phyloP scores from a whole-genome alignment of 2,888 invertebrate genomes.

The Ferrisia virgata region DNA sequence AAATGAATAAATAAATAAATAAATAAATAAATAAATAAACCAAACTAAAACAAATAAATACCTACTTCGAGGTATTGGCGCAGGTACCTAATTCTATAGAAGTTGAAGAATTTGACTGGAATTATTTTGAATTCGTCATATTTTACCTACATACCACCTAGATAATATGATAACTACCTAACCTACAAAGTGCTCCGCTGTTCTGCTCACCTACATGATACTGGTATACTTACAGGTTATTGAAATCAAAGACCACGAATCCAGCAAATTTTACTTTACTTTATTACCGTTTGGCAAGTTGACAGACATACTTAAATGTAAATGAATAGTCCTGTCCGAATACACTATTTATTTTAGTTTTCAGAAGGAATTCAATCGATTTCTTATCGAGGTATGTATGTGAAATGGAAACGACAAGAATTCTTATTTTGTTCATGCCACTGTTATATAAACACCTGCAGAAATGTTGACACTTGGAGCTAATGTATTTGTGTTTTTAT shows the following conservation, averaged over 20 bases:
- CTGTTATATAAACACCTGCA: neutral
- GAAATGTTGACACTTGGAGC: neutral
- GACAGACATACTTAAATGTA: neutral
- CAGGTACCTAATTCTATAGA: too few relatives aligned
- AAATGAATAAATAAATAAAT: neutral
- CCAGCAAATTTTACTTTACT: neutral
- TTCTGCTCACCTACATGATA: too few relatives aligned
- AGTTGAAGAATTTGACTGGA: too few relatives aligned
- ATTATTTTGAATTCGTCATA: too few relatives aligned
- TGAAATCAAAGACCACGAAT: neutral
- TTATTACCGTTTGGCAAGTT: neutral
- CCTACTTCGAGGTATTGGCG: neutral
- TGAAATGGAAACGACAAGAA: neutral
- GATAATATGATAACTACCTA: too few relatives aligned
- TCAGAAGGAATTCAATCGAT: neutral
- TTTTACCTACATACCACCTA: too few relatives aligned
- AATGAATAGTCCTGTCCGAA: conserved; percentile 5
- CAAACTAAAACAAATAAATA: neutral
- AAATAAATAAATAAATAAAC: neutral
- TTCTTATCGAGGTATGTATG: neutral
- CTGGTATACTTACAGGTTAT: too few relatives aligned
- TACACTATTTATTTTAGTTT: neutral
- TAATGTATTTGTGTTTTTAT: neutral
- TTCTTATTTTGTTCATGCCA: neutral
- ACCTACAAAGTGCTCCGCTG: too few relatives aligned